Conservation (phyloP, 2,888 invertebrate species). For the Strigamia maritima region DNA sequence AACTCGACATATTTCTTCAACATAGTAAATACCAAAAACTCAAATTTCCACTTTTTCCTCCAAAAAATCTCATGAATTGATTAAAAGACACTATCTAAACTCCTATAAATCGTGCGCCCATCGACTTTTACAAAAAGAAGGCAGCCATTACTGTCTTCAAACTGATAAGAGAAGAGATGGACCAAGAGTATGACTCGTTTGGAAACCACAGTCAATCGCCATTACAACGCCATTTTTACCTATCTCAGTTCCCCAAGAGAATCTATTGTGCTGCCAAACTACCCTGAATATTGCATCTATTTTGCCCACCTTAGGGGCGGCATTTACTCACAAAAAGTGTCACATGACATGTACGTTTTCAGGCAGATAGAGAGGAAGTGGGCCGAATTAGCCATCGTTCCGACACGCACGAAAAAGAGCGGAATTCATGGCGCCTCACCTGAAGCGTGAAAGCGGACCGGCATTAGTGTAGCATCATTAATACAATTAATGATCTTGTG, state of each 20-base stretch:
- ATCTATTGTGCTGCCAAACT: conserved; percentile 9
- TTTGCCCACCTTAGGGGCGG: not conserved
- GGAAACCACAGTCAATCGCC: conserved; percentile 16
- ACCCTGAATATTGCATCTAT: conserved; percentile 5
- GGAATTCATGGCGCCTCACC: not conserved
- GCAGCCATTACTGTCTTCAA: not conserved
- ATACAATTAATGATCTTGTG: not conserved
- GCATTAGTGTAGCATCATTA: not conserved
- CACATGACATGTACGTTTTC: not conserved
- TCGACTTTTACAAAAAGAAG: not conserved
- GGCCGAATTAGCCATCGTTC: not conserved
- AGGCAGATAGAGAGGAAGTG: not conserved
- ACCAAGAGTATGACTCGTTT: not conserved
- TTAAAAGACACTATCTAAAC: not conserved
- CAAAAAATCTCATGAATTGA: not conserved
- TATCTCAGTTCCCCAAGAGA: not conserved
- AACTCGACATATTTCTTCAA: too few species aligned
- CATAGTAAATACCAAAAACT: not conserved
- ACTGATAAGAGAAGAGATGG: conserved; percentile 16
- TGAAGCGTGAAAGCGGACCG: not conserved
- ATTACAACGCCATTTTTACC: conserved; percentile 2
- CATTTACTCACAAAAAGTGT: not conserved
- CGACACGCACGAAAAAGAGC: not conserved
- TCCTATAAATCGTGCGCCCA: not conserved
- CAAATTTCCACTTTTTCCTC: not conserved